These are phyloP conservation scores for Ormyrus thymus DNA, from an alignment of 2,888 invertebrate species.

Conservation along the genomic window DNA sequence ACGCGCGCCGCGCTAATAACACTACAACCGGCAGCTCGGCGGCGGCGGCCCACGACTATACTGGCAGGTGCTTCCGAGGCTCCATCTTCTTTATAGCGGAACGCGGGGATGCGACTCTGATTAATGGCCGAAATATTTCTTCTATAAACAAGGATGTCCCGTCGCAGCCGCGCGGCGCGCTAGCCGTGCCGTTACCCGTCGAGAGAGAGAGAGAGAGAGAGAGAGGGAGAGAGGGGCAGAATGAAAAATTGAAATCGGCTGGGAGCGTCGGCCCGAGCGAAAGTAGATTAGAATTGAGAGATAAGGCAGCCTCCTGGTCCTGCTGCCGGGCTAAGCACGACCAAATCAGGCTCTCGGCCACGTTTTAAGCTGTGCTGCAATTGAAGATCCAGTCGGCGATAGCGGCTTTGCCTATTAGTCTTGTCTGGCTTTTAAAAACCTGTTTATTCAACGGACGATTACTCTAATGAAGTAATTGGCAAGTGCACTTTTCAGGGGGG, in stretches of 20 bases:
- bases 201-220: background rate
- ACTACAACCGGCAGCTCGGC: background rate
- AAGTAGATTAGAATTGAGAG: constrained; percentile 59
- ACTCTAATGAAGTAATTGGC: constrained; percentile 39
- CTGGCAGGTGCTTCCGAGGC: constrained; percentile 57
- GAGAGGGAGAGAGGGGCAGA: background rate
- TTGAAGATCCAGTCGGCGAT: background rate
- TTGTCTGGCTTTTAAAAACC: too few relatives aligned
- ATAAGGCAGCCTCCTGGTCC: constrained; percentile 46
- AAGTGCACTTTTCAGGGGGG: background rate
- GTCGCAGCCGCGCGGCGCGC: constrained; percentile 38
- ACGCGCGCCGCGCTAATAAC: constrained; percentile 56
- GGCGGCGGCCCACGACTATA: constrained; percentile 23
- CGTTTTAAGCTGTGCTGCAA: constrained; percentile 7
- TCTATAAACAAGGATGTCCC: constrained; percentile 69
- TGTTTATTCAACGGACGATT: background rate
- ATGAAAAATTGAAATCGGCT: constrained; percentile 54
- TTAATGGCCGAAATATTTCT: constrained; percentile 71
- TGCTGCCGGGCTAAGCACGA: background rate
- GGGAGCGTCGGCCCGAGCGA: constrained; percentile 48
- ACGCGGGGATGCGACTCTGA: constrained; percentile 63
- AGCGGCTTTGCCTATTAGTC: background rate
- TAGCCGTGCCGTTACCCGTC: background rate
- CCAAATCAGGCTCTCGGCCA: constrained; percentile 5
- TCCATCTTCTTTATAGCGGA: background rate